Evolutionary conservation across 2,113 vertebrate genomes (phyloP).

Genomic region (Ahaetulla prasina): DNA sequence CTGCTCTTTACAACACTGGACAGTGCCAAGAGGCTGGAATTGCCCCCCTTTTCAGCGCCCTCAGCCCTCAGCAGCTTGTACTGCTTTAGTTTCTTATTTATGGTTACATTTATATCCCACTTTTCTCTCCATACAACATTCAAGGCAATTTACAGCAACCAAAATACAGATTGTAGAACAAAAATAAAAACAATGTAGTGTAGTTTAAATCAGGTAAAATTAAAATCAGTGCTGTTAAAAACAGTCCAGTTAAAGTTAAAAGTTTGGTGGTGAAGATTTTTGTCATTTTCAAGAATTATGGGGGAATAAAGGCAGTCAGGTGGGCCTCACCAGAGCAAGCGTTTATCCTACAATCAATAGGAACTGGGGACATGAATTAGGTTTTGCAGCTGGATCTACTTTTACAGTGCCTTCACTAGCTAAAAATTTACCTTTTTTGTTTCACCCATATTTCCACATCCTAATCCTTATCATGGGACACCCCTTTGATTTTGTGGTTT

Average conservation of each 20-base stretch:
- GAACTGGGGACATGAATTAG: not conserved
- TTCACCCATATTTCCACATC: not conserved
- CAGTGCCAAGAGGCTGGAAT: not conserved
- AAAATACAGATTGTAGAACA: not conserved
- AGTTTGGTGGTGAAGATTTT: not conserved
- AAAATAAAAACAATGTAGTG: not conserved
- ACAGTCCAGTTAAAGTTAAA: not conserved
- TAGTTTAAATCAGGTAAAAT: not conserved
- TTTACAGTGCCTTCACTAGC: not conserved
- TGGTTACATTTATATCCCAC: not conserved
- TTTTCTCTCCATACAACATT: not conserved
- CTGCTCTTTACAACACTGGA: not conserved
- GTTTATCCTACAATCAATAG: not conserved
- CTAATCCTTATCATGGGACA: not conserved
- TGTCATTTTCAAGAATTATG: not conserved
- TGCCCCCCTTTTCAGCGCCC: not conserved
- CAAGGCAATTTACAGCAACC: not conserved
- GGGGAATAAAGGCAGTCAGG: not conserved
- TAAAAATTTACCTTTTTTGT: not conserved
- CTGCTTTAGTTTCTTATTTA: not conserved
- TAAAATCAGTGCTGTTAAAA: not conserved
- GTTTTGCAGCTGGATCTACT: not conserved
- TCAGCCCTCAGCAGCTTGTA: not conserved
- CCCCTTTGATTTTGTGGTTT: not conserved
- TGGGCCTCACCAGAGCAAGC: not conserved